Conservation (phyloP, 2,888 invertebrate genomes). For the Bimastos eiseni region DNA sequence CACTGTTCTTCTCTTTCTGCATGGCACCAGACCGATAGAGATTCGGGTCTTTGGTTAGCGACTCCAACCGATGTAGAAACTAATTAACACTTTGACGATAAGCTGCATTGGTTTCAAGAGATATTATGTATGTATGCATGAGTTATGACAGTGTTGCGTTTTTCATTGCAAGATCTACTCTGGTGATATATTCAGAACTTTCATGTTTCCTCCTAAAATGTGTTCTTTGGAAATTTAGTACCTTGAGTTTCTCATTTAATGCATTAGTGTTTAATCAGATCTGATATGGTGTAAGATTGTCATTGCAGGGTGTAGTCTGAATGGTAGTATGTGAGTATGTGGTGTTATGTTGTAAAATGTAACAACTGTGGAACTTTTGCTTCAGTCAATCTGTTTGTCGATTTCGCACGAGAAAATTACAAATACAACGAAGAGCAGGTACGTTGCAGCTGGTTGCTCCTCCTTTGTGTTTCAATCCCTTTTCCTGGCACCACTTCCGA, state of each 20-base stretch:
- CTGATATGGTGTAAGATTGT: background rate
- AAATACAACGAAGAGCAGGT: conserved; percentile 92
- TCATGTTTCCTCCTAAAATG: background rate
- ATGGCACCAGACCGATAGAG: too few species aligned
- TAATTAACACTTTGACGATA: too few species aligned
- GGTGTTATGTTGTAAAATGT: background rate
- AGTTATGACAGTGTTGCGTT: too few species aligned
- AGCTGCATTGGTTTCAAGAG: too few species aligned
- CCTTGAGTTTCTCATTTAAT: too few species aligned
- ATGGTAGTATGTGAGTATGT: background rate
- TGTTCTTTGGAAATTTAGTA: background rate
- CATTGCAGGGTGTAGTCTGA: background rate
- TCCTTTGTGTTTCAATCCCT: background rate
- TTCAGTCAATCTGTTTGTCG: conserved; percentile 90
- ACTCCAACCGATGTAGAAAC: too few species aligned
- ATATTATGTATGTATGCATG: too few species aligned
- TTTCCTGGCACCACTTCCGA: too few species aligned
- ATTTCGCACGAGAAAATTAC: conserved; percentile 91
- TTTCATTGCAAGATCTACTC: background rate
- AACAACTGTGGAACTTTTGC: background rate
- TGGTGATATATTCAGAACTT: background rate
- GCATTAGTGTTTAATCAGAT: too few species aligned
- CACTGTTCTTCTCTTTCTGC: background rate
- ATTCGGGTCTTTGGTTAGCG: too few species aligned
- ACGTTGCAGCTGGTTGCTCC: conserved; percentile 30